Percentiles rank a stretch among this genome's conserved stretches.
Conservation (phyloP, 2,888 invertebrate species). For the Dryobotodes eremita region DNA sequence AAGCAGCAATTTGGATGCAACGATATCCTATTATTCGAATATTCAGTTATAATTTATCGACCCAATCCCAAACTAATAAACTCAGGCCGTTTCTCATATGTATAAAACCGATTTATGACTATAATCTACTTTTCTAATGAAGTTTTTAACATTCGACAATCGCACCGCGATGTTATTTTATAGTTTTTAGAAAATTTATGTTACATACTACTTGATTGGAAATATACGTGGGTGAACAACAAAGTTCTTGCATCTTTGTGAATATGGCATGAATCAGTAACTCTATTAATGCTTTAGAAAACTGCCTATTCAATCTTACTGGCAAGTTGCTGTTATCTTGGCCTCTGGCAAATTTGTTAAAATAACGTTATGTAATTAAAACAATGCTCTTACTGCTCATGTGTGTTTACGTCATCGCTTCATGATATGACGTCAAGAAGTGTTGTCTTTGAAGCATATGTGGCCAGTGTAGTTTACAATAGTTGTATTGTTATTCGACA, state of each 20-base stretch:
- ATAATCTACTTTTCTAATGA: slow-evolving; percentile 46
- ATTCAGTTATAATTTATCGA: slow-evolving; percentile 34
- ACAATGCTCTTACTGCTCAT: slow-evolving; percentile 16
- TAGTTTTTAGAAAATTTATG: slow-evolving; percentile 55
- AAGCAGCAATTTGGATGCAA: slow-evolving; percentile 20
- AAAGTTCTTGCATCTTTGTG: slow-evolving; percentile 38
- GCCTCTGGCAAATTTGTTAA: slow-evolving; percentile 20
- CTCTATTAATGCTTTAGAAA: slow-evolving; percentile 48
- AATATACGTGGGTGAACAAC: slow-evolving; percentile 47
- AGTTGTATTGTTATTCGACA: slow-evolving; percentile 16
- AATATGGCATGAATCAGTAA: slow-evolving; percentile 31
- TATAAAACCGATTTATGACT: slow-evolving; percentile 54
- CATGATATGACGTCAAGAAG: slow-evolving; percentile 49
- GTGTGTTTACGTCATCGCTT: slow-evolving; percentile 39
- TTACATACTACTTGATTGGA: slow-evolving; percentile 39
- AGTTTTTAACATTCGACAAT: slow-evolving; percentile 37
- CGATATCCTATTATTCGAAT: slow-evolving; percentile 22
- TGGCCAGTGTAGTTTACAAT: background rate
- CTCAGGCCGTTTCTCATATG: background rate
- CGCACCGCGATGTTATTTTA: slow-evolving; percentile 41
- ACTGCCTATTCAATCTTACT: slow-evolving; percentile 28
- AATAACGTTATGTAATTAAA: slow-evolving; percentile 35
- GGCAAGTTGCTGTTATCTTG: slow-evolving; percentile 22
- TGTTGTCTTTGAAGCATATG: slow-evolving; percentile 41
- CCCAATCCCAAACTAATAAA: slow-evolving; percentile 17